Base-by-base conservation (phyloP, 2,888 invertebrate species). In the Drosophila lutescens region DNA sequence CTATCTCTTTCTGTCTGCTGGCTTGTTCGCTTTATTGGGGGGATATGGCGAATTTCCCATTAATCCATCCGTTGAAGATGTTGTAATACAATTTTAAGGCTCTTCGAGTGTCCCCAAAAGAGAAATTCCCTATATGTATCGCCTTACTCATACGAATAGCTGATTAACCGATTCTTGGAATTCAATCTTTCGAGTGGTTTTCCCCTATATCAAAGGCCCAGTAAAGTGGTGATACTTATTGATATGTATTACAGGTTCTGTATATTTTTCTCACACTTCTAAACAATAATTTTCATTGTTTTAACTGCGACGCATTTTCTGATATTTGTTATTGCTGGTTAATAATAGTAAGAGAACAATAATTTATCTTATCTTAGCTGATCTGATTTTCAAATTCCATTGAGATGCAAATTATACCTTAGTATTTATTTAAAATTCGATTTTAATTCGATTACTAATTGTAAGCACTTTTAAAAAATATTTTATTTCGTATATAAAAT, bases 41-140 rank as follows among this genome's bases (percentile, higher is more conserved):
- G 17, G 15, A 17, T 15, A 17, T 10, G 17, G 30, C 57, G 17
- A 40, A 15, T 17, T 44, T n/a, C 13, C 34, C 23, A n/a, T n/a
- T 46, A 17, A 20, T 34, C 10, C n/a, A 20, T 44, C 7, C n/a
- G 7, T 7, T 7, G 4, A 60, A 44, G 26, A 46, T 54, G 46
- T 55, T 66, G 67, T 67, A 67, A 67, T 67, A 46, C 8, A 13
- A 67, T 30, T 55, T 36, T 15, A 32, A 51, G 10, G 13, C 26
- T 36, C 17, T 38, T 65, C 30, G 15, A 20, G 32, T 2, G 32
- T n/a, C 10, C 15, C 12, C 7, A 5, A 38, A 38, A 34, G 30
- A 6, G 12, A 34, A 53, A 40, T 40, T 13, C 12, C 8, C 6
- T 10, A 32, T n/a, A 15, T 62, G 15, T 23, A 34, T 23, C 7